Percentiles rank a stretch among this genome's conserved stretches.
Conservation (phyloP, 2,113 vertebrate genomes). For the Zosterops hypoxanthus region DNA sequence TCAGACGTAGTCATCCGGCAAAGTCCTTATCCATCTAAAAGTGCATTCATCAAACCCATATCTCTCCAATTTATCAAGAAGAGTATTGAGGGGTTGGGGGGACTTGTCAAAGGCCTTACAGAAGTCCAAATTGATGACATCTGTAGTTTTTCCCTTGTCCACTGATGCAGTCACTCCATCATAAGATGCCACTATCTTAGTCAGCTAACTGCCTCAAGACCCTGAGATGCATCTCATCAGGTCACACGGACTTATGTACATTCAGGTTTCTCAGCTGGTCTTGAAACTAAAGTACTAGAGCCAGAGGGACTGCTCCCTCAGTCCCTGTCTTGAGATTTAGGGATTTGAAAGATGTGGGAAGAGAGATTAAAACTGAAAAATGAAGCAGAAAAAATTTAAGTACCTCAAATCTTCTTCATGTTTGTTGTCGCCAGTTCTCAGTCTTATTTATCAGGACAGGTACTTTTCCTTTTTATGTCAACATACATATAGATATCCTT, state of each 20-base stretch:
- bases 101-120: not conserved
- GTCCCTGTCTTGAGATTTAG: not conserved
- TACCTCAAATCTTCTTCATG: not conserved
- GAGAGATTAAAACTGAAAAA: not conserved
- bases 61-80: not conserved
- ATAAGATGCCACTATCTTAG: not conserved
- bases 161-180: not conserved
- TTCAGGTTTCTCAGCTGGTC: not conserved
- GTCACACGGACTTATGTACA: not conserved
- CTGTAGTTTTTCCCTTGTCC: not conserved
- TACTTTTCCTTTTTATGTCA: not conserved
- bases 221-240: not conserved
- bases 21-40: not conserved
- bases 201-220: not conserved
- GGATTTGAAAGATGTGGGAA: not conserved
- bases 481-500: not conserved
- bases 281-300: not conserved
- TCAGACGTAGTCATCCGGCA: accelerated
- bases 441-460: not conserved
- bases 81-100: no score
- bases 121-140: not conserved
- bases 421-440: not conserved
- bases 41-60: not conserved
- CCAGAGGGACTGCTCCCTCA: not conserved
- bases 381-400: not conserved